A percentile compares a stretch with the other conserved stretches of the same genome.
phyloP scores from a whole-genome alignment of 2,888 invertebrate genomes.

The Doris montereyensis region DNA sequence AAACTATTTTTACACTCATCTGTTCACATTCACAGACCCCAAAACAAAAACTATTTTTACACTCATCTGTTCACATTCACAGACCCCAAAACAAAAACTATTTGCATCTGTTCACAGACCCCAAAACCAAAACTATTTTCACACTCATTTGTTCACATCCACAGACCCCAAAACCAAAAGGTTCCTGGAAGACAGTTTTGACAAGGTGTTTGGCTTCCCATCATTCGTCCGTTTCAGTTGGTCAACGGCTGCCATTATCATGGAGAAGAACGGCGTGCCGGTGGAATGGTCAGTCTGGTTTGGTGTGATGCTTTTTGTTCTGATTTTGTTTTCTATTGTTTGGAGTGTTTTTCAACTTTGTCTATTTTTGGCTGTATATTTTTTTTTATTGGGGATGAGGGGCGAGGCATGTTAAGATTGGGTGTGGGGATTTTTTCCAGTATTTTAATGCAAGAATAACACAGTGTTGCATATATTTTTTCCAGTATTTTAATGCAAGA shows the following conservation, averaged over 20 bases:
- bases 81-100: neutral
- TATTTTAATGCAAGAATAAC: neutral
- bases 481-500: neutral
- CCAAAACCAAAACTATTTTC: neutral
- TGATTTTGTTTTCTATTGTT: neutral
- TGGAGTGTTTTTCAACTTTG: neutral
- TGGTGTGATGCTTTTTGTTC: neutral
- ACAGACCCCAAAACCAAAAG: constrained; percentile 94
- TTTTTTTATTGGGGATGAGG: neutral
- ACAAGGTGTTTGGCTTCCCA: constrained; percentile 95
- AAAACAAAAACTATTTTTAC: neutral
- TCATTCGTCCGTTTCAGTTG: constrained; percentile 95
- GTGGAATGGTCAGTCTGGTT: constrained; percentile 70
- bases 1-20: neutral
- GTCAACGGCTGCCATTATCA: constrained; percentile 90
- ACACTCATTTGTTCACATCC: too few relatives aligned
- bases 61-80: neutral
- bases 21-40: neutral
- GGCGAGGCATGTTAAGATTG: neutral
- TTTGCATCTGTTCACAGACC: neutral
- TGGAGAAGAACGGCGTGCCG: constrained; percentile 80
- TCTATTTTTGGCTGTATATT: neutral
- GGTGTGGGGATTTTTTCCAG: neutral
- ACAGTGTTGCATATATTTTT: neutral
- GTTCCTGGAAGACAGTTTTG: constrained; percentile 86